Evolutionary conservation across 2,888 invertebrate genomes (phyloP), one percentile per base, ranked within the genome.

Genomic region (Synanthedon myopaeformis): DNA sequence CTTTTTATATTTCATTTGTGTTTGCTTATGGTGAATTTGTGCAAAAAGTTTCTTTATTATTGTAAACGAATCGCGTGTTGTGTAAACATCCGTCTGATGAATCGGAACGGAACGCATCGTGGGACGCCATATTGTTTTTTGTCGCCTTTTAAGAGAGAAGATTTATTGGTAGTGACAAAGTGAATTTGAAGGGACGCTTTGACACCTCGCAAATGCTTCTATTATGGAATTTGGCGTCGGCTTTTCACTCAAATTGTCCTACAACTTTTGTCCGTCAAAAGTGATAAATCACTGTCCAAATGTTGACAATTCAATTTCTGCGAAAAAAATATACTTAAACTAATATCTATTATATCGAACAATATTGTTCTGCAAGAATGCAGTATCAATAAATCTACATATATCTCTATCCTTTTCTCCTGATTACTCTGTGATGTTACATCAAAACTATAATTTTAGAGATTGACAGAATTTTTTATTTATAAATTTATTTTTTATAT

Each of bases 141-240:
- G 35, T 76, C 71, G 69, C 63, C 57, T 61, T 65, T 63, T 69
- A 72, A 28, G 51, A 51, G 77, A 61, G 72, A 80, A 85, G 83
- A 86, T 86, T 86, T 86, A 86, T 81, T 79, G 72, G 61, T 76
- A 76, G 77, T 83, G 85, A 85, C 87, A 85, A 80, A 82, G 84
- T 85, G 82, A 81, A 86, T 86, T 85, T 85, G 75, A 79, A 75
- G 84, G 80, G 72, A 66, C 70, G 76, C 76, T 62, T 70, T 67
- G 69, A 60, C 59, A 64, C 65, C 64, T 62, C 62, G 55, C 59
- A 61, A 59, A 69, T 59, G 69, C 72, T 72, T 74, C 76, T 76
- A 72, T 78, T 74, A 79, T 69, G 70, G 75, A 74, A 79, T 79
- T 79, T 74, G 76, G 71, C 74, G 74, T 68, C 78, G 78, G 74